A percentile compares a stretch with the other conserved stretches of the same genome.
Evolutionary conservation across 2,113 vertebrate species (phyloP).

Genomic region (Electrona antarctica): DNA sequence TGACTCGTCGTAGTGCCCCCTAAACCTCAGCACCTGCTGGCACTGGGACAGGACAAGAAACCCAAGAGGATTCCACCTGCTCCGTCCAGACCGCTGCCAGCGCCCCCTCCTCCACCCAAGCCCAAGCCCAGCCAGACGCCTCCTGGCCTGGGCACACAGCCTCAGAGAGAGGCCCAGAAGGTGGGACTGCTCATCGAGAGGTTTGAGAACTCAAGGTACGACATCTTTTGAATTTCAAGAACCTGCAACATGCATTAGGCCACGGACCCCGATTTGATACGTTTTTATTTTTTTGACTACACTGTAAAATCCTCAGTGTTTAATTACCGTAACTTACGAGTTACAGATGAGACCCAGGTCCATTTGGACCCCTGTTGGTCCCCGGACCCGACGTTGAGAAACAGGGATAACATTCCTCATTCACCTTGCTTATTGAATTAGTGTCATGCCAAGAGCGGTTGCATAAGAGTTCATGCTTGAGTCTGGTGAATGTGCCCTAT

Average conservation of each 20-base stretch:
- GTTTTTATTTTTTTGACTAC: too few species aligned
- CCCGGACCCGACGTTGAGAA: too few species aligned
- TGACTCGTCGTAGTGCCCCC: slow-evolving; percentile 80
- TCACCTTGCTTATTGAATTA: too few species aligned
- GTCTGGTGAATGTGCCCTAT: not conserved
- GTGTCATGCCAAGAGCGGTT: too few species aligned
- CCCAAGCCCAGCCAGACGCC: slow-evolving; percentile 70
- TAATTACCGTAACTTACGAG: too few species aligned
- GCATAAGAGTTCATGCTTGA: not conserved
- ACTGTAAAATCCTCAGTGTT: too few species aligned
- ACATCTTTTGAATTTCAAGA: not conserved
- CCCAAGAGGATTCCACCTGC: slow-evolving; percentile 81
- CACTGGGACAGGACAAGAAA: slow-evolving; percentile 80
- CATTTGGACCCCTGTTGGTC: too few species aligned
- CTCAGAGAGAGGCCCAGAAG: slow-evolving; percentile 47
- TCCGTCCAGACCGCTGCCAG: slow-evolving; percentile 80
- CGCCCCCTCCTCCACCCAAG: slow-evolving; percentile 76
- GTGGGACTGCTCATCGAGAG: slow-evolving; percentile 78
- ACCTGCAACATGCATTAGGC: too few species aligned
- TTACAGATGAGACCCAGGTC: too few species aligned
- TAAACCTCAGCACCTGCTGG: slow-evolving; percentile 85
- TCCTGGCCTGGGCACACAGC: slow-evolving; percentile 53
- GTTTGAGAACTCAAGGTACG: slow-evolving; percentile 85
- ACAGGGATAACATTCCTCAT: too few species aligned
- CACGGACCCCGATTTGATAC: too few species aligned